Base-by-base conservation (phyloP, 2,888 invertebrate genomes). In the Heliothis peltigera region DNA sequence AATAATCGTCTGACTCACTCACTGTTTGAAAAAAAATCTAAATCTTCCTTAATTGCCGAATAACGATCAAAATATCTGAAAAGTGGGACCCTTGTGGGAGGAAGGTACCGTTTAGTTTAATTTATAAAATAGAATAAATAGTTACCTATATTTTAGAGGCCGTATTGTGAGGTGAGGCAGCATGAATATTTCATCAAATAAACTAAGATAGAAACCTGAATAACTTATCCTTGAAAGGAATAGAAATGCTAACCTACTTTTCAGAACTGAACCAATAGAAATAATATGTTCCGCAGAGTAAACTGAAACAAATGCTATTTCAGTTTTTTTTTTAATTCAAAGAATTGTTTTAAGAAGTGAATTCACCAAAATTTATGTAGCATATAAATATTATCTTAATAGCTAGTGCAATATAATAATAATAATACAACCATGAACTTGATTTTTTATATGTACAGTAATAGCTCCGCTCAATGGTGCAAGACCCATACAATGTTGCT, bases 401-500 rank as follows among this genome's bases (percentile, higher is more conserved):
- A 64, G 62, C 49, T 56, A 63, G n/a, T 51, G 54, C 68, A 60
- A 79, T 80, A 77, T 79, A 81, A 81, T 69, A 79, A 77, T 79
- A 81, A 81, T 69, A 79, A 75, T 73, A 79, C 64, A 51, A 73
- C 75, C 79, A 75, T 79, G 79, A 81, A 80, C 74, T 80, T 76
- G 71, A 76, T 66, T 77, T 74, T 78, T 81, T 80, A 78, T 75
- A 69, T 63, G 76, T 70, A 79, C 73, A 75, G 79, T 81, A 79
- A 83, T 68, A 72, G 74, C 66, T 74, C 57, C 47, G 63, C 46
- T 80, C 83, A 84, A 87, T 83, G 77, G 80, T 64, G 77, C 81
- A 77, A 83, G 82, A 80, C 81, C 80, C 77, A 81, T 86, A 89
- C 88, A 89, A 89, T 86, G 89, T 87, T 87, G 83, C 87, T 77